Conservation (phyloP, 2,888 invertebrate species). For the Drosophila dives region DNA sequence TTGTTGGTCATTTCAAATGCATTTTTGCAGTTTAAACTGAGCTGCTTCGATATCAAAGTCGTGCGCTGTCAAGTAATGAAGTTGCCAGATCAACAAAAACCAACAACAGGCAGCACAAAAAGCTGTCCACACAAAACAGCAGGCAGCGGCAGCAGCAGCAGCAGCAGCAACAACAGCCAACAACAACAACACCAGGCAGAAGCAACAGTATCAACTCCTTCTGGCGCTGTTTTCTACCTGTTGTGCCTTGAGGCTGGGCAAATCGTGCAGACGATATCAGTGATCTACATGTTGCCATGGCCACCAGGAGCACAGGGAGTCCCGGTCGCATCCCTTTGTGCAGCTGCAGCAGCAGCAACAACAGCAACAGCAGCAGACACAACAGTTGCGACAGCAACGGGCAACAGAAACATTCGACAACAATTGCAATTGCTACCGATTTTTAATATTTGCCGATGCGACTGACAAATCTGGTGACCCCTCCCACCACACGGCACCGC, state of each 20-base stretch:
- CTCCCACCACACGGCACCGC: slow-evolving; percentile 2
- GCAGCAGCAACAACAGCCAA: slow-evolving; percentile 30
- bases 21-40: slow-evolving; percentile 40
- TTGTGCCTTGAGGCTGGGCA: slow-evolving; percentile 56
- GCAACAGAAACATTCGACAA: slow-evolving; percentile 60
- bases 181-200: slow-evolving; percentile 13
- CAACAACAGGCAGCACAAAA: slow-evolving; percentile 62
- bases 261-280: slow-evolving; percentile 76
- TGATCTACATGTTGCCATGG: slow-evolving; percentile 74
- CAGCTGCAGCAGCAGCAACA: slow-evolving; percentile 37
- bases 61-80: slow-evolving; percentile 80
- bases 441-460: slow-evolving; percentile 69
- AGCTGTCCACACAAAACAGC: slow-evolving; percentile 65
- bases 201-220: slow-evolving; percentile 41
- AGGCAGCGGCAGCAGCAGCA: slow-evolving; percentile 31
- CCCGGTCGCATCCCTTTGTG: slow-evolving; percentile 63
- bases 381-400: slow-evolving; percentile 19
- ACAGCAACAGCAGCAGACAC: neutral
- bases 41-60: slow-evolving; percentile 72
- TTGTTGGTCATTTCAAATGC: slow-evolving; percentile 56
- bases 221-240: slow-evolving; percentile 64
- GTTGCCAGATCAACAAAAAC: slow-evolving; percentile 80
- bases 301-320: slow-evolving; percentile 41
- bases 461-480: slow-evolving; percentile 37
- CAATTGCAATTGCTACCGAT: slow-evolving; percentile 81